phyloP scores from a whole-genome alignment of 2,888 invertebrate species.

The Scrobipalpa costella region DNA sequence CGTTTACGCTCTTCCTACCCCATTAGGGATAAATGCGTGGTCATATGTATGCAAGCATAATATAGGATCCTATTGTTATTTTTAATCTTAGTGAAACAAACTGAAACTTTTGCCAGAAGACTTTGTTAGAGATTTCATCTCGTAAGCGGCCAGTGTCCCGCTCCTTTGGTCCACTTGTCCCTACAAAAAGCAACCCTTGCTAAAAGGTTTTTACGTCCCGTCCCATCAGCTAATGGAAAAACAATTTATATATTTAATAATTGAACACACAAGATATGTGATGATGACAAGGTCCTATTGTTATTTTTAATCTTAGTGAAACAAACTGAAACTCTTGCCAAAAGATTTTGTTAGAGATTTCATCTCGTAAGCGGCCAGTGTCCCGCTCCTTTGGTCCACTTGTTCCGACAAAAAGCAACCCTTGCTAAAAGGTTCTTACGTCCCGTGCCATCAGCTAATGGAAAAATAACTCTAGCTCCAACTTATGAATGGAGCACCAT shows the following conservation, averaged over 20 bases:
- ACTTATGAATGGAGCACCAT: constrained; percentile 22
- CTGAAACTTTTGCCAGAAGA: not conserved
- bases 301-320: too few species aligned
- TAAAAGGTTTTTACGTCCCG: constrained; percentile 7
- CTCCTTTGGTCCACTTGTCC: not conserved
- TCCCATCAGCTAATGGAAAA: constrained; percentile 20
- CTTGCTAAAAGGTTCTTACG: constrained; percentile 13
- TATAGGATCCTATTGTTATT: too few species aligned
- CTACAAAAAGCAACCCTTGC: constrained; percentile 17
- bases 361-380: constrained; percentile 7
- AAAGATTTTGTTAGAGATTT: not conserved
- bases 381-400: not conserved
- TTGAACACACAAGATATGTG: too few species aligned
- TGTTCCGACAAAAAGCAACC: constrained; percentile 10
- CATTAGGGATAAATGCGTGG: too few species aligned
- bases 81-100: too few species aligned
- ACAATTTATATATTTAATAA: too few species aligned
- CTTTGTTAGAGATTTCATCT: not conserved
- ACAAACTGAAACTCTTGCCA: not conserved
- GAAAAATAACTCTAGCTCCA: constrained; percentile 24
- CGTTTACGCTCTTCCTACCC: too few species aligned
- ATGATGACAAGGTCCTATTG: too few species aligned
- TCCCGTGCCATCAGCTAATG: constrained; percentile 22
- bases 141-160: constrained; percentile 4
- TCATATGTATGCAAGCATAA: too few species aligned